Percentiles rank a stretch among this genome's conserved stretches.
Conservation (phyloP, 2,888 invertebrate species). For the Drosophila paramelanica region DNA sequence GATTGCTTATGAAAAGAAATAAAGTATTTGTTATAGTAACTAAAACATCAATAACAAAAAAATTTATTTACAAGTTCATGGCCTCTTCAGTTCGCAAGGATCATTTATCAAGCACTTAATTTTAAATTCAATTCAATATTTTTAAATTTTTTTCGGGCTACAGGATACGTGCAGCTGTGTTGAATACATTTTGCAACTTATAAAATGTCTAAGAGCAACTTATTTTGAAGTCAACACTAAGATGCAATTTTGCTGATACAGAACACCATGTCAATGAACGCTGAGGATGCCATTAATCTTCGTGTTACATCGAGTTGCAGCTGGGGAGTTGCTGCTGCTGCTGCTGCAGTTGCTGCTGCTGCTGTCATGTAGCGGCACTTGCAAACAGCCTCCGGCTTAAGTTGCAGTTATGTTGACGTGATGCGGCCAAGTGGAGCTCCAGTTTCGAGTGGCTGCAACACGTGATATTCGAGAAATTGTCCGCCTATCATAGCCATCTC, state of each 20-base stretch:
- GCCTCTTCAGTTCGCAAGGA: too few relatives aligned
- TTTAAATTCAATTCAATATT: too few relatives aligned
- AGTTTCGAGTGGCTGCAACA: slow-evolving; percentile 31
- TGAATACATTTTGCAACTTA: slow-evolving; percentile 21
- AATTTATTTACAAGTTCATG: too few relatives aligned
- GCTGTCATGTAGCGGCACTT: slow-evolving; percentile 60
- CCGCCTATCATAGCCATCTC: slow-evolving; percentile 58
- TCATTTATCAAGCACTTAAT: too few relatives aligned
- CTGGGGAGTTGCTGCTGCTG: neutral
- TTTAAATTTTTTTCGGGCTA: too few relatives aligned
- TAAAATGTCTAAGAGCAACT: slow-evolving; percentile 23
- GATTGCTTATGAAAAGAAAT: too few relatives aligned
- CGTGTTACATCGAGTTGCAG: slow-evolving; percentile 51
- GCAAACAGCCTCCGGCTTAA: slow-evolving; percentile 63
- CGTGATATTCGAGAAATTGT: slow-evolving; percentile 36
- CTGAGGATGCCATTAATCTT: slow-evolving; percentile 70
- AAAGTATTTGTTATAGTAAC: too few relatives aligned
- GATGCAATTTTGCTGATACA: slow-evolving; percentile 17
- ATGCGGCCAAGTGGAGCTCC: slow-evolving; percentile 26
- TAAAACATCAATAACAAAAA: too few relatives aligned
- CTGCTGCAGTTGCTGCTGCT: slow-evolving; percentile 6
- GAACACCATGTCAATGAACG: slow-evolving; percentile 53
- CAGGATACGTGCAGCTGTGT: slow-evolving; percentile 15
- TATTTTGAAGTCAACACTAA: slow-evolving; percentile 13
- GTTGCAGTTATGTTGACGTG: slow-evolving; percentile 48